phyloP scores from a whole-genome alignment of 2,113 vertebrate species.

The Stomatorhinus ivindoensis region DNA sequence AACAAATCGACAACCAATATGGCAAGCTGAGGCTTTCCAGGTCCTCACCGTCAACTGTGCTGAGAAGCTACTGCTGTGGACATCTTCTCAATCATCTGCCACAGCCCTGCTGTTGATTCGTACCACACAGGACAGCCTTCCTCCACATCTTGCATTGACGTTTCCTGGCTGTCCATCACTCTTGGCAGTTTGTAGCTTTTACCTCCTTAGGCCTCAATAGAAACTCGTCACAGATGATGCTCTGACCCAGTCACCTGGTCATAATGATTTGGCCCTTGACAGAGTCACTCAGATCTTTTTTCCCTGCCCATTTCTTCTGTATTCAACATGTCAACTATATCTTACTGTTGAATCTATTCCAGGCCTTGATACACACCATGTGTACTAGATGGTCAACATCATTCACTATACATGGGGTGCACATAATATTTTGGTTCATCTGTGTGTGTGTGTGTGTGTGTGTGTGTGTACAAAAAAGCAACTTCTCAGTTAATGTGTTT shows the following conservation, averaged over 20 bases:
- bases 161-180: not conserved
- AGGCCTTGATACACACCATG: not conserved
- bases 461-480: not conserved
- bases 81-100: not conserved
- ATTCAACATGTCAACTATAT: not conserved
- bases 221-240: not conserved
- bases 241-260: not conserved
- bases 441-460: not conserved
- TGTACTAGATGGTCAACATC: not conserved
- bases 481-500: not conserved
- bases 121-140: not conserved
- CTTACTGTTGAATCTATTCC: not conserved
- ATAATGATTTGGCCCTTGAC: not conserved
- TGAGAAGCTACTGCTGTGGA: not conserved
- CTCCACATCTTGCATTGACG: not conserved
- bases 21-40: not conserved
- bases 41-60: not conserved
- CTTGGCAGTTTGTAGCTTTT: not conserved
- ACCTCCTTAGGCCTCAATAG: not conserved
- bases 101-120: not conserved
- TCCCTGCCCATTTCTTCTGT: not conserved
- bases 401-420: not conserved
- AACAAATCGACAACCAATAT: not conserved
- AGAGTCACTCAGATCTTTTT: not conserved
- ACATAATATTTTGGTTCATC: not conserved